A percentile compares a stretch with the other conserved stretches of the same genome.
These are phyloP conservation scores for Drosophila vallismaia DNA, from an alignment of 2,888 invertebrate species.

Conservation along the genomic window DNA sequence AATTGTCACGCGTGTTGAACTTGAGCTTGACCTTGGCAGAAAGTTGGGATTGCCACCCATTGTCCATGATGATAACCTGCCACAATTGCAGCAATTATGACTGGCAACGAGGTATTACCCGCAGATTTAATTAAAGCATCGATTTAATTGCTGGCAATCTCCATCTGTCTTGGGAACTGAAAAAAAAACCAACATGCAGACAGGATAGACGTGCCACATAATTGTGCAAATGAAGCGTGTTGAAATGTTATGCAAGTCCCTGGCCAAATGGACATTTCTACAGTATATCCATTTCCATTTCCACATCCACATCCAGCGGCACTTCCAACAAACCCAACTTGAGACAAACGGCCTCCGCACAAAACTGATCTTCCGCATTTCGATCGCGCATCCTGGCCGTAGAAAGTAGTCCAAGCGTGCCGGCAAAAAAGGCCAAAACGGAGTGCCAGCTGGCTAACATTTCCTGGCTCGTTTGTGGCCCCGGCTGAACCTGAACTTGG, in stretches of 20 bases:
- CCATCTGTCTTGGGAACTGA: constrained; percentile 21
- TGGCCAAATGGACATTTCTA: constrained; percentile 18
- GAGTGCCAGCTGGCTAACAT: constrained; percentile 39
- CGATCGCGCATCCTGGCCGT: constrained; percentile 65
- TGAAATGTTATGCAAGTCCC: constrained; percentile 71
- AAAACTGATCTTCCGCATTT: constrained; percentile 55
- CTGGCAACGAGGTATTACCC: constrained; percentile 43
- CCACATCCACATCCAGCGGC: constrained; percentile 34
- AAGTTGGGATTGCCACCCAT: constrained; percentile 38
- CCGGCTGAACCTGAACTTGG: constrained; percentile 82
- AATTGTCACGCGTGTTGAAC: constrained; percentile 68
- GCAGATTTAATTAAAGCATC: constrained; percentile 47
- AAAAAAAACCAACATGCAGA: constrained; percentile 14
- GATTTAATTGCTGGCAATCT: constrained; percentile 40
- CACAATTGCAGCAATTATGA: constrained; percentile 53
- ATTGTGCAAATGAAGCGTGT: constrained; percentile 55
- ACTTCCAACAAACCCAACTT: constrained; percentile 48
- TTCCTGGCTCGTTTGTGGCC: constrained; percentile 69
- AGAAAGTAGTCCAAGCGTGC: constrained; percentile 77
- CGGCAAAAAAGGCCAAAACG: constrained; percentile 52
- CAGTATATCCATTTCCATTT: constrained; percentile 13
- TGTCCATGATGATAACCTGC: constrained; percentile 16
- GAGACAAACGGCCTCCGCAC: constrained; percentile 37
- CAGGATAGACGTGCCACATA: constrained; percentile 48
- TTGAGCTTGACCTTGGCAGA: constrained; percentile 81